Conservation (phyloP, 2,888 invertebrate genomes). For the Galeopsomyia nigrocyanea region DNA sequence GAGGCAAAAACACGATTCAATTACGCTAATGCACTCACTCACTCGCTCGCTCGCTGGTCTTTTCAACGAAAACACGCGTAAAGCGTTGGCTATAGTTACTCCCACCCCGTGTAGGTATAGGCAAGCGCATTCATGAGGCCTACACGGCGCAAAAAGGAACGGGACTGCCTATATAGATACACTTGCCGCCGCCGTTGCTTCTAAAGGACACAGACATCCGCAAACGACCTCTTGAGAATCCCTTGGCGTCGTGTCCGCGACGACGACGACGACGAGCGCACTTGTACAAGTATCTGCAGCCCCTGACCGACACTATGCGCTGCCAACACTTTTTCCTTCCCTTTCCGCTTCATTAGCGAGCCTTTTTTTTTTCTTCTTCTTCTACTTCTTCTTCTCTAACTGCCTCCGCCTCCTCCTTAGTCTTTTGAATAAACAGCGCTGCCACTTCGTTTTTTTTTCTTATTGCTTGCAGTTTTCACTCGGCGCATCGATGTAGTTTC, state of each 20-base stretch:
- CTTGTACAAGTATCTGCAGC: no score
- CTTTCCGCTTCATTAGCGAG: slow-evolving; percentile 5
- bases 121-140: slow-evolving; percentile 11
- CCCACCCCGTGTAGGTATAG: no score
- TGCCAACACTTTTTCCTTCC: not conserved
- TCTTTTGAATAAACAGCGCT: no score
- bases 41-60: not conserved
- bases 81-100: not conserved
- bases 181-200: not conserved
- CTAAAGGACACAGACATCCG: slow-evolving; percentile 17
- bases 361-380: not conserved
- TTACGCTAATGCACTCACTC: slow-evolving; percentile 28
- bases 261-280: not conserved
- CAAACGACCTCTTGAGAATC: slow-evolving; percentile 42
- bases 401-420: no score
- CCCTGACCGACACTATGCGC: not conserved
- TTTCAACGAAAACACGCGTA: not conserved
- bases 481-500: no score
- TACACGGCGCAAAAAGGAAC: no score
- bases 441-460: no score
- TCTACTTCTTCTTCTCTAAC: no score
- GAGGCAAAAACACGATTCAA: slow-evolving; percentile 35
- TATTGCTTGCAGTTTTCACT: no score
- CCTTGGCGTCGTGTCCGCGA: slow-evolving; percentile 1
- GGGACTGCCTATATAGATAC: not conserved